These are phyloP conservation scores for Dasyprocta punctata DNA, from an alignment of 2,113 vertebrate species.

Conservation along the genomic window DNA sequence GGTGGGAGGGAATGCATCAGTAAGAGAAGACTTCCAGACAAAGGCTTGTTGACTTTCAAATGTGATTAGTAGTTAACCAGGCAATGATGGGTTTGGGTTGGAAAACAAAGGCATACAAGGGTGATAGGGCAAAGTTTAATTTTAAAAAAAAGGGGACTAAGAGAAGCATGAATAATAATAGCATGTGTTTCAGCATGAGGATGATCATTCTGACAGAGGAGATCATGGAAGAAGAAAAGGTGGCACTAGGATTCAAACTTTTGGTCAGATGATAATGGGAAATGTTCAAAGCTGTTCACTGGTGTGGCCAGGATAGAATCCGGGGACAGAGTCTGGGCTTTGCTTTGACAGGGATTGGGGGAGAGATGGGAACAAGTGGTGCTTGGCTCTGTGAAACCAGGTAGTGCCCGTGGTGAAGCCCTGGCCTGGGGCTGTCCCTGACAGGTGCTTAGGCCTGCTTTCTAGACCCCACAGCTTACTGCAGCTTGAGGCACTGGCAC, in stretches of 20 bases:
- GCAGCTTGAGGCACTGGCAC: not conserved
- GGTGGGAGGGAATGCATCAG: not conserved
- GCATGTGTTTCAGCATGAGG: not conserved
- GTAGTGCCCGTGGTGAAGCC: not conserved
- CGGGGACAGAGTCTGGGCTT: not conserved
- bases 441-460: not conserved
- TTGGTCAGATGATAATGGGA: not conserved
- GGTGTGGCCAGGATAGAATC: not conserved
- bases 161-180: not conserved
- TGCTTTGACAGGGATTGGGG: not conserved
- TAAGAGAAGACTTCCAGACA: not conserved
- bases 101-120: not conserved
- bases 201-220: not conserved
- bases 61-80: not conserved
- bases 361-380: not conserved
- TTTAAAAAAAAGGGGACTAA: not conserved
- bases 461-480: not conserved
- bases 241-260: not conserved
- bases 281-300: not conserved
- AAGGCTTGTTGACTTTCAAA: conserved; percentile 8
- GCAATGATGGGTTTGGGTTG: not conserved
- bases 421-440: not conserved
- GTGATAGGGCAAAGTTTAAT: not conserved
- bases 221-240: not conserved
- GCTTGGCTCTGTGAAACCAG: not conserved